Base-by-base conservation (phyloP, 2,888 invertebrate genomes). In the Dascillus cervinus region DNA sequence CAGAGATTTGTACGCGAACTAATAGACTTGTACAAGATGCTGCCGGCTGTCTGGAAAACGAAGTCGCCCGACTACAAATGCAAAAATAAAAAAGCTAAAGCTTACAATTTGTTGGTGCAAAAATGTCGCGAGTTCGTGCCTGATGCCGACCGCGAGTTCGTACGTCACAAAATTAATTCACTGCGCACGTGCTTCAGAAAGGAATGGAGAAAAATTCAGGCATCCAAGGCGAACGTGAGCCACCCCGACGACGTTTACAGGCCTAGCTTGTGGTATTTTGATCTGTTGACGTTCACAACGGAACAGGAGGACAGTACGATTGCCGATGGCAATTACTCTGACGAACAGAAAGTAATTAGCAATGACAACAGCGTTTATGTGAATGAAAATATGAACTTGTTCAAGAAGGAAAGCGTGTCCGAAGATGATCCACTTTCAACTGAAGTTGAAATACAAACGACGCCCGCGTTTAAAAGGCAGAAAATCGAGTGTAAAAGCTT, bases 151-250 rank as follows among this genome's bases (percentile, higher is more conserved):
- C 27, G 29, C 4, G 37, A 40, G n/a, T 33, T 28, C n/a, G 44
- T 44, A 2, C 33, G 26, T 15, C 32, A 37, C n/a, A 44, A 43
- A 25, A 43, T 44, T 23, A 44, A 44, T 17, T 27, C 39, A 5
- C 21, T 44, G 22, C 22, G 44, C 1, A 44, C 43, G 2, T 37
- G 32, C 23, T 44, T 43, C 26, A 34, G 44, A 2, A 39, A 39
- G 24, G 44, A 44, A 29, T 26, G 22, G n/a, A 28, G 20, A 8
- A 41, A 35, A 27, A 27, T 43, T 9, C 23, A 20, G 19, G 13
- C 8, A 2, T 37, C 32, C 0, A 12, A 29, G 23, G 13, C 14
- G 20, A 42, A 13, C 10, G 33, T 17, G 6, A 5, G 14, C n/a
- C 21, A 37, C n/a, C 13, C 23, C 9, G 20, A 9, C 9, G 34